Base-by-base conservation (phyloP, 2,888 invertebrate genomes). In the Seira ritae region DNA sequence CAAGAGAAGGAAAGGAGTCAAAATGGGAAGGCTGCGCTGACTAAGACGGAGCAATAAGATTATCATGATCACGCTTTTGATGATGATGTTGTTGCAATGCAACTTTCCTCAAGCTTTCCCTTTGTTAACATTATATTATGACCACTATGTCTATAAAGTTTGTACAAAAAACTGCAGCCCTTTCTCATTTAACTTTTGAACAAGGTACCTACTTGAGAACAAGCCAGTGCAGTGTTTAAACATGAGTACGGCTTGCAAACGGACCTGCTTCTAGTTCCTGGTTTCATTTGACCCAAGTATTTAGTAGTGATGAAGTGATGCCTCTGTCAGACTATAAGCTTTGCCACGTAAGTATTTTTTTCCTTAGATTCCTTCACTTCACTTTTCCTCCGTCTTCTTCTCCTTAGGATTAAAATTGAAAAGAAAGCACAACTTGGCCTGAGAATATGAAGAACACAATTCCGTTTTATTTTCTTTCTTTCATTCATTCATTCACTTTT, bases 291-390 rank as follows among this genome's bases (percentile, higher is more conserved):
- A 24, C 24, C 42, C 73, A 42, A 69, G 73, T n/a, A n/a, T n/a
- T n/a, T n/a, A n/a, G n/a, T 74, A 74, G 72, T 80, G 75, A 80
- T 80, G 80, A 80, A 75, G 75, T 60, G 75, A 70, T 75, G 70
- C 67, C 69, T 74, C 75, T 69, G 37, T 46, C 65, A 8, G 23
- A n/a, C n/a, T 75, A 8, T 31, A 31, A 8, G 65, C 75, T 68
- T 72, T 65, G 23, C 46, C 65, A 50, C 50, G 50, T 50, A 50
- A n/a, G n/a, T n/a, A n/a, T n/a, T 60, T 37, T 46, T 66, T 72
- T 22, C 37, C 24, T 50, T 66, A 71, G 6, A 50, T 31, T 62
- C 17, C 42, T 23, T 68, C 70, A 20, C 60, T 24, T 71, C 20
- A 24, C 67, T 66, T 22, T 62, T 24, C 68, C 72, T n/a, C 31